These are phyloP conservation scores for Ciconia maguari DNA, from an alignment of 2,113 vertebrate genomes.

Conservation along the genomic window DNA sequence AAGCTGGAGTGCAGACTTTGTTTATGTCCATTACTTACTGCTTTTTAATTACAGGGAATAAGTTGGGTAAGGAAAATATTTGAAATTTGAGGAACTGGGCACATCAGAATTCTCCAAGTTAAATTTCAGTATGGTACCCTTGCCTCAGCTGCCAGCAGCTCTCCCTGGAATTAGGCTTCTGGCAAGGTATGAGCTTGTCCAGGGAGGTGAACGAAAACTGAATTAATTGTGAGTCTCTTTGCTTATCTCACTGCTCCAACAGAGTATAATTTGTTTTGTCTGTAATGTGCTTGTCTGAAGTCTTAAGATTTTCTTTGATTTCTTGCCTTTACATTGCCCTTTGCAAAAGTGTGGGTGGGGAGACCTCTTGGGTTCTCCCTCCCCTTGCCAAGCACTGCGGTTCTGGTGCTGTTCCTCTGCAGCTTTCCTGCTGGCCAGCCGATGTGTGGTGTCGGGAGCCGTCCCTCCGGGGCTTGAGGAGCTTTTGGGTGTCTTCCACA, in stretches of 20 bases:
- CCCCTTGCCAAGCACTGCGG: rapidly evolving
- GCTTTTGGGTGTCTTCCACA: background rate
- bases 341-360: background rate
- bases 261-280: background rate
- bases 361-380: background rate
- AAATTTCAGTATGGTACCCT: background rate
- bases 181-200: background rate
- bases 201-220: background rate
- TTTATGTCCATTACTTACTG: background rate
- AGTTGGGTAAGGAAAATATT: background rate
- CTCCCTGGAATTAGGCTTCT: background rate
- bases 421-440: background rate
- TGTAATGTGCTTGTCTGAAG: background rate
- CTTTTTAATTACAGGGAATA: background rate
- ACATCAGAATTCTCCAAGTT: background rate
- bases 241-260: background rate
- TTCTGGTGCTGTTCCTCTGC: background rate
- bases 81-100: background rate
- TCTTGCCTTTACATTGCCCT: background rate
- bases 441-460: background rate
- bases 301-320: background rate
- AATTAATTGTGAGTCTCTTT: background rate
- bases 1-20: background rate
- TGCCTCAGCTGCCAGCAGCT: background rate
- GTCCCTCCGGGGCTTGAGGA: background rate